Base-by-base conservation (phyloP, 2,113 vertebrate species). In the Notarius quadriscutis region DNA sequence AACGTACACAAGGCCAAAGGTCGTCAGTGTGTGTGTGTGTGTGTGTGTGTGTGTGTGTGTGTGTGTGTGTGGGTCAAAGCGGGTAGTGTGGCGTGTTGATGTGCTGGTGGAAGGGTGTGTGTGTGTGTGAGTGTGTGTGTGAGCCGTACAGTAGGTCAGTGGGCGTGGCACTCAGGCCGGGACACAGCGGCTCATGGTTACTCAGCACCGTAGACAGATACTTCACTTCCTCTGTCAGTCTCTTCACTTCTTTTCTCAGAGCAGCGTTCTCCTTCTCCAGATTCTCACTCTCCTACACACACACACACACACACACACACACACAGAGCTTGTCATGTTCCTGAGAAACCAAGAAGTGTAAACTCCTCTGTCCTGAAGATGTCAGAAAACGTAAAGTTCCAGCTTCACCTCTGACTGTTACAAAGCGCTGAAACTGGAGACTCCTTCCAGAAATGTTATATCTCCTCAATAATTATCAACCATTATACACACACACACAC, bases 251-350 rank as follows among this genome's bases (percentile, higher is more conserved):
- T 89, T 97, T 96, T 90, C 96, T 96, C 88, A 99, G 94, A 10
- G 97, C 97, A 0, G 97, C 96, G 0, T 99, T 99, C 88, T 98
- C 96, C 86, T 97, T 97, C 94, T 99, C 98, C 92, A 99, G 91
- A 92, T 96, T 96, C 90, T 99, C 98, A 0, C 97, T 99, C 91
- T 99, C 98, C 98, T 99, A 94, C 20, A 83, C 25, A 84, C 2
- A 87, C 85, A 86, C 48, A 91, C 27, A 81, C 2, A 88, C 9
- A 15, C 30, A 30, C 30, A 30, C 30, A 41, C 25, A 53, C 41
- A 77, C 22, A 48, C 69, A 88, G 5, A 15, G 12, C n/a, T 14
- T 17, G 69, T 67, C 11, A 17, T 17, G 69, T 41, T 41, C 18
- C 2, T 20, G 17, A 72, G 14, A 72, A 71, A 17, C 14, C n/a